These are phyloP conservation scores for Thalassoma bifasciatum DNA, from an alignment of 2,113 vertebrate genomes.

Conservation along the genomic window DNA sequence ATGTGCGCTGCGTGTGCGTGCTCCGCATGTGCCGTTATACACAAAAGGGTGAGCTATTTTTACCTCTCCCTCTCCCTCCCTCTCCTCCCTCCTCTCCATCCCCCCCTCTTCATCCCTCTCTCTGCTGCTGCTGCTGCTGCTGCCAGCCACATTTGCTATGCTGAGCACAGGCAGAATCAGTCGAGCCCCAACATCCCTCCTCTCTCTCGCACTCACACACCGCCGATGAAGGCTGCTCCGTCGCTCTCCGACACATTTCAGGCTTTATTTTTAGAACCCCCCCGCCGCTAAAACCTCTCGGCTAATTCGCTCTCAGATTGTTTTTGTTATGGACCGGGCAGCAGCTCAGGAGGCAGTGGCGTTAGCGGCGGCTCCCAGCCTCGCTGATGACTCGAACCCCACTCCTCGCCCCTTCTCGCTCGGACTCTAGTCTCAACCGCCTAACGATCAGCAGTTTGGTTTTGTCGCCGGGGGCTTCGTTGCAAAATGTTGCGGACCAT, in stretches of 20 bases:
- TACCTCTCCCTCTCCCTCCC: constrained; percentile 65
- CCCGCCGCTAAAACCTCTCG: constrained; percentile 14
- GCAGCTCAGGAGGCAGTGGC: constrained; percentile 34
- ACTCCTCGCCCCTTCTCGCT: not conserved
- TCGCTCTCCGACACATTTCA: constrained; percentile 25
- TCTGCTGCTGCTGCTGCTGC: constrained; percentile 61
- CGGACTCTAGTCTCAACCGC: constrained; percentile 24
- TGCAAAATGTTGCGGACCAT: constrained; percentile 81
- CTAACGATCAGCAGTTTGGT: constrained; percentile 35
- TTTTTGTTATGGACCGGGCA: constrained; percentile 48
- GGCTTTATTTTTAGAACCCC: constrained; percentile 28
- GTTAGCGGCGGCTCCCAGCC: constrained; percentile 22
- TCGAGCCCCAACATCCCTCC: constrained; percentile 71
- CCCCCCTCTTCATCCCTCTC: constrained; percentile 56
- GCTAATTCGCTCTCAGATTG: not conserved
- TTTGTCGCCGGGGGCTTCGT: constrained; percentile 33
- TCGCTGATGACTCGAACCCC: constrained; percentile 64
- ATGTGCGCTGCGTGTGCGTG: constrained; percentile 49
- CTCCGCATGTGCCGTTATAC: constrained; percentile 71
- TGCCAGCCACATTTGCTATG: constrained; percentile 82
- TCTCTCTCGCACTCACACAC: constrained; percentile 36
- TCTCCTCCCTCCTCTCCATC: constrained; percentile 22
- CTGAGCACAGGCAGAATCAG: constrained; percentile 78
- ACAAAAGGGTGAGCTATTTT: constrained; percentile 83
- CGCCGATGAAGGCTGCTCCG: constrained; percentile 52